Evolutionary conservation across 2,888 invertebrate genomes (phyloP).

Genomic region (Orgyia antiqua): DNA sequence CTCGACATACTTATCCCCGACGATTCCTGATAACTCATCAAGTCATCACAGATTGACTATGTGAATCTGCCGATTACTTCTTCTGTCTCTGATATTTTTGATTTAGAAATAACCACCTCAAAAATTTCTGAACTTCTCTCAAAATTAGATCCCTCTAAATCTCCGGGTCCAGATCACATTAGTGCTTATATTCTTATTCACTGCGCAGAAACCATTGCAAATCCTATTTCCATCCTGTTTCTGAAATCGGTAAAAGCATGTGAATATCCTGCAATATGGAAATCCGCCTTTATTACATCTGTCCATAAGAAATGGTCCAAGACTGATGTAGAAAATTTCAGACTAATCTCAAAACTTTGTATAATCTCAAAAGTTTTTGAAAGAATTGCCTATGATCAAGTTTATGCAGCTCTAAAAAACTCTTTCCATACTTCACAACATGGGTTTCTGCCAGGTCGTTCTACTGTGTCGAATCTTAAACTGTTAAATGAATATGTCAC

Average conservation of each 20-base stretch:
- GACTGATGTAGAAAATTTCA: not conserved
- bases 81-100: too few relatives aligned
- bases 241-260: not conserved
- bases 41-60: too few relatives aligned
- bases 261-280: not conserved
- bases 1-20: too few relatives aligned
- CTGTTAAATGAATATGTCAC: not conserved
- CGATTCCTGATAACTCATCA: too few relatives aligned
- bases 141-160: too few relatives aligned
- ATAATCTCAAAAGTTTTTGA: not conserved
- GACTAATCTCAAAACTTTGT: not conserved
- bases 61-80: too few relatives aligned
- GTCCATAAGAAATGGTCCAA: not conserved
- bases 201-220: not conserved
- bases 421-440: not conserved
- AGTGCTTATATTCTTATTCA: too few relatives aligned
- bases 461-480: not conserved
- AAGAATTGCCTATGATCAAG: not conserved
- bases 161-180: too few relatives aligned
- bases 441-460: too few relatives aligned
- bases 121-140: too few relatives aligned
- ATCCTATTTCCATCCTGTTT: not conserved
- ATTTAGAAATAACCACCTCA: too few relatives aligned
- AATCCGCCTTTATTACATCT: not conserved
- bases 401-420: not conserved